Base-by-base conservation (phyloP, 1,140 invertebrate species). In the Elymnias hypermnestra region DNA sequence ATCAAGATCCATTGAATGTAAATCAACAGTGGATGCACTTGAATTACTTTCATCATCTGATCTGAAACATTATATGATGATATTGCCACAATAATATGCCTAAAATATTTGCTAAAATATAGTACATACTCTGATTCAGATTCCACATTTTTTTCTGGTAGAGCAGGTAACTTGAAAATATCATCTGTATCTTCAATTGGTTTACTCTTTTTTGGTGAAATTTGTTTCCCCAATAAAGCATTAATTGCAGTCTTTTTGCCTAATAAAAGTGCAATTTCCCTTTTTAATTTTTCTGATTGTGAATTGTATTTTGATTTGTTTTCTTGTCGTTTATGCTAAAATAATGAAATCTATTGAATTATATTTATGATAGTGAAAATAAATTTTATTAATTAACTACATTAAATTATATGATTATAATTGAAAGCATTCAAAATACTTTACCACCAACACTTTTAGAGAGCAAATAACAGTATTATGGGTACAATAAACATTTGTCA, bases 1-100 rank as follows among this genome's bases (percentile, higher is more conserved):
- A 15, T 92, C 90, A 6, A 96, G 88, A 87, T 98, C 93, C 18
- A 97, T 90, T 0, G 88, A 88, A 70, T 95, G 92, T 53, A 97
- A 86, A 78, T 96, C 93, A 21, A 83, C 75, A 86, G 82, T 71
- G 36, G 73, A 83, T 43, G 86, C 52, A 53, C 67, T 83, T 35
- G 78, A 72, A 56, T 57, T 57, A 63, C 85, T 52, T 52, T 83
- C 78, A 64, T 87, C 41, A 45, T 81, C 64, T 58, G 84, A 79
- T 57, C 84, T 73, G 52, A 53, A 57, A 72, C 31, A 33, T 12
- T 12, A 22, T 44, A 33, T n/a, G n/a, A n/a, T n/a, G n/a, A n/a
- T n/a, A n/a, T n/a, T n/a, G n/a, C n/a, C n/a, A n/a, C n/a, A n/a
- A n/a, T n/a, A n/a, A n/a, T n/a, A n/a, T n/a, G n/a, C n/a, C n/a